Evolutionary conservation across 2,888 invertebrate genomes (phyloP).

Genomic region (Antheraea yamamai): DNA sequence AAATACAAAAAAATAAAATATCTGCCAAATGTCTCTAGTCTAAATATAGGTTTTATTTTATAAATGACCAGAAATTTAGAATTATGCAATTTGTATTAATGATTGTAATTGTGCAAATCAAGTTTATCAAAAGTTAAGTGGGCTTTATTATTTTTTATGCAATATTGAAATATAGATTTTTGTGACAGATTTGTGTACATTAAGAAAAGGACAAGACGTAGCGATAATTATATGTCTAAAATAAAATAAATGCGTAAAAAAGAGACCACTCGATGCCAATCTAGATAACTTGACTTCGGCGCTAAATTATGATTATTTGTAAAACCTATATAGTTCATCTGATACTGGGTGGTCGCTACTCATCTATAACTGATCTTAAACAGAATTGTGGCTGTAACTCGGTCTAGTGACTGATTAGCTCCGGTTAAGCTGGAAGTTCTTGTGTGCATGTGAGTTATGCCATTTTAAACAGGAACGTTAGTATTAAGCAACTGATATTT

Average conservation of each 20-base stretch:
- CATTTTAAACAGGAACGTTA: background rate
- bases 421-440: background rate
- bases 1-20: slow-evolving; percentile 4
- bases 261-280: background rate
- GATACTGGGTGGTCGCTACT: no score
- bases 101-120: slow-evolving; percentile 4
- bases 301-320: background rate
- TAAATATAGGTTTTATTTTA: background rate
- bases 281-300: background rate
- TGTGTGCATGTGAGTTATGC: background rate
- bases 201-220: slow-evolving; percentile 12
- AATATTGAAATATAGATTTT: background rate
- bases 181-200: background rate
- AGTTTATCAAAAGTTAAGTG: background rate
- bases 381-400: no score
- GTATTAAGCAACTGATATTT: background rate
- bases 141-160: background rate
- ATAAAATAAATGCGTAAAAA: background rate
- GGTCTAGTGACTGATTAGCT: background rate
- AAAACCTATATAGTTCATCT: background rate
- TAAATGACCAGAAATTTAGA: background rate
- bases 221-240: background rate
- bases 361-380: no score
- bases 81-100: background rate
- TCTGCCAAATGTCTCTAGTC: background rate